Conservation (phyloP, 2,113 vertebrate species). For the Lipophrys pholis region DNA sequence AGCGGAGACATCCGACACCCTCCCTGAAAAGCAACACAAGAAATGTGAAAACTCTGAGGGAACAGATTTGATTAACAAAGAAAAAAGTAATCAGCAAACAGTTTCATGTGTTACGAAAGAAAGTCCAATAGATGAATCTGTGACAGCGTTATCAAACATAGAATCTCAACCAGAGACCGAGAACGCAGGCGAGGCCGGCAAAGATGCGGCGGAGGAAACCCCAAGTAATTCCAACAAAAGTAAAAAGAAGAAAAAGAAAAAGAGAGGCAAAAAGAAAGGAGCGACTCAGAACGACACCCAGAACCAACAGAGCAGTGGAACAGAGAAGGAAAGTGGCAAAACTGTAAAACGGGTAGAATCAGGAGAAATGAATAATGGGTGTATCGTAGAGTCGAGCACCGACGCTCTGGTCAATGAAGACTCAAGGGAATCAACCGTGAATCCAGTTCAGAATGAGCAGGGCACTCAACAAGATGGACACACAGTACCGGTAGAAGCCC, state of each 20-base stretch:
- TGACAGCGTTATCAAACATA: background rate
- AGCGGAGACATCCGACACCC: conserved; percentile 12
- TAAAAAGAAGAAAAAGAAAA: conserved; percentile 84
- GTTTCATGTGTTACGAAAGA: background rate
- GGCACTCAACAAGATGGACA: conserved; percentile 3
- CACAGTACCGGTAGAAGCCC: background rate
- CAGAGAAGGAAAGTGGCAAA: conserved; percentile 5
- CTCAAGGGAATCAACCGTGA: background rate
- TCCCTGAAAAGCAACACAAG: conserved; percentile 5
- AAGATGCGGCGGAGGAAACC: conserved; percentile 22
- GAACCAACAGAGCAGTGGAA: conserved; percentile 38
- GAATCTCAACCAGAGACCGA: conserved; percentile 33
- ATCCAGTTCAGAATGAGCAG: conserved; percentile 24
- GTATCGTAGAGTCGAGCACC: background rate
- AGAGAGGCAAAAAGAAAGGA: conserved; percentile 76
- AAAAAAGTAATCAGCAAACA: conserved; percentile 17
- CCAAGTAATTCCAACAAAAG: conserved; percentile 39
- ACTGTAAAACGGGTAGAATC: background rate
- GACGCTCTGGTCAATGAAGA: conserved; percentile 10
- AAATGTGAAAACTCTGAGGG: conserved; percentile 16
- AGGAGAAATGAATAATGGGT: background rate
- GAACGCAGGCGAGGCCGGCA: conserved; percentile 41
- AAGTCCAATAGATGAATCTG: background rate
- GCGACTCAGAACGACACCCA: conserved; percentile 29
- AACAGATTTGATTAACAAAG: conserved; percentile 5